Conservation (phyloP, 37 sponge, comb jelly and placozoan genomes). For the Beroe ovata region DNA sequence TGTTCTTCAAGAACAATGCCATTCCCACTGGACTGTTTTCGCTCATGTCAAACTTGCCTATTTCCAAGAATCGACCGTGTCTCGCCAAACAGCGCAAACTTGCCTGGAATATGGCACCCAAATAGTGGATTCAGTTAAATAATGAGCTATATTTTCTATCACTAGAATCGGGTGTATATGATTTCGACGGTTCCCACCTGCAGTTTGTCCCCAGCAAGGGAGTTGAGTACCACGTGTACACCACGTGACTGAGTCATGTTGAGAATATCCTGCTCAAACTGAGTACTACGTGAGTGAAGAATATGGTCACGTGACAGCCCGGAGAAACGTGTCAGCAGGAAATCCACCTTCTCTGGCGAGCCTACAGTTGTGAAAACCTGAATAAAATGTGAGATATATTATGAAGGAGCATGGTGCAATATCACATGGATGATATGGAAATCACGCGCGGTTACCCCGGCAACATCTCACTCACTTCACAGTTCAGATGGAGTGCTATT, state of each 20-base stretch:
- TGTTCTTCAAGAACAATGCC: conserved; percentile 42
- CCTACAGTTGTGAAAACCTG: conserved; percentile 66
- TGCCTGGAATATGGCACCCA: no score
- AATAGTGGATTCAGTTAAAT: no score
- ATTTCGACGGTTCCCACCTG: not conserved
- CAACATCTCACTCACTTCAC: conserved; percentile 52
- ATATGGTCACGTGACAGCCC: conserved; percentile 42
- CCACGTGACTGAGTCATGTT: conserved; percentile 23
- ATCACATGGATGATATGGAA: no score
- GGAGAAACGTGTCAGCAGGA: conserved; percentile 5
- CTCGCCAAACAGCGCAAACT: conserved; percentile 4
- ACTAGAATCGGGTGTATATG: no score
- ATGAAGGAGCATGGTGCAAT: no score
- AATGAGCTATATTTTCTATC: no score
- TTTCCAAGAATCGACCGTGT: conserved; percentile 68
- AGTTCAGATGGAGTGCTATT: conserved; percentile 15
- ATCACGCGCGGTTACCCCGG: no score
- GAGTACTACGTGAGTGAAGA: conserved; percentile 13
- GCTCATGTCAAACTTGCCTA: conserved; percentile 66
- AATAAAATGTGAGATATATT: no score
- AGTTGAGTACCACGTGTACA: conserved; percentile 67
- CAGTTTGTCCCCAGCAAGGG: conserved; percentile 67
- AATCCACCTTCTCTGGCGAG: conserved; percentile 48
- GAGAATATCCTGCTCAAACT: conserved; percentile 65
- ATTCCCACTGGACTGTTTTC: conserved; percentile 59